Percentiles rank a stretch among this genome's conserved stretches.
These are phyloP conservation scores for Drosophila oshimai DNA, from an alignment of 1,140 invertebrate genomes.

Conservation along the genomic window DNA sequence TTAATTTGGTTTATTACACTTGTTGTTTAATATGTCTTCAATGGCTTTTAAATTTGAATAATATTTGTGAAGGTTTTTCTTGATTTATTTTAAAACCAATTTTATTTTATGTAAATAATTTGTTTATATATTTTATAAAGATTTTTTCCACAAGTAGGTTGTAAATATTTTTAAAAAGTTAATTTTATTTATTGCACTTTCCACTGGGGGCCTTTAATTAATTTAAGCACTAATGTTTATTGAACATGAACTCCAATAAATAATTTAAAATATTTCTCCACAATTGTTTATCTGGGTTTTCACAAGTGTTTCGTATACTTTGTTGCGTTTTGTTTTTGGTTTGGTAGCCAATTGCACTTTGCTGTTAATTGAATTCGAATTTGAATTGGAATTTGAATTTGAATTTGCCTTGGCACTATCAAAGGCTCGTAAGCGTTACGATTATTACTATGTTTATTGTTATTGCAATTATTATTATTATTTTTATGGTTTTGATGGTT, in stretches of 20 bases:
- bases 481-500: conserved; percentile 43
- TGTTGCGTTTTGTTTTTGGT: conserved; percentile 40
- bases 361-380: conserved; percentile 56
- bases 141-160: conserved; percentile 9
- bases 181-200: conserved; percentile 58
- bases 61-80: too few relatives aligned
- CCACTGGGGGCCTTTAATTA: conserved; percentile 14
- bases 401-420: conserved; percentile 34
- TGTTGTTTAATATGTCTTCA: too few relatives aligned
- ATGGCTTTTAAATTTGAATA: too few relatives aligned
- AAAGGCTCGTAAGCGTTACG: conserved; percentile 50
- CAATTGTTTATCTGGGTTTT: conserved; percentile 25
- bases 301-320: conserved; percentile 71
- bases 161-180: conserved; percentile 31
- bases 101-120: neutral
- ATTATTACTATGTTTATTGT: conserved; percentile 52
- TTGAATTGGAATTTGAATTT: conserved; percentile 37
- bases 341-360: conserved; percentile 63
- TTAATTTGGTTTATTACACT: neutral
- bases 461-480: conserved; percentile 52
- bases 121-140: neutral
- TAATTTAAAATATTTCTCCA: conserved; percentile 12
- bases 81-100: neutral
- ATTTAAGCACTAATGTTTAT: conserved; percentile 21
- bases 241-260: conserved; percentile 7